These are phyloP conservation scores for Lycaon pictus DNA, from an alignment of 2,113 vertebrate genomes.

Conservation along the genomic window DNA sequence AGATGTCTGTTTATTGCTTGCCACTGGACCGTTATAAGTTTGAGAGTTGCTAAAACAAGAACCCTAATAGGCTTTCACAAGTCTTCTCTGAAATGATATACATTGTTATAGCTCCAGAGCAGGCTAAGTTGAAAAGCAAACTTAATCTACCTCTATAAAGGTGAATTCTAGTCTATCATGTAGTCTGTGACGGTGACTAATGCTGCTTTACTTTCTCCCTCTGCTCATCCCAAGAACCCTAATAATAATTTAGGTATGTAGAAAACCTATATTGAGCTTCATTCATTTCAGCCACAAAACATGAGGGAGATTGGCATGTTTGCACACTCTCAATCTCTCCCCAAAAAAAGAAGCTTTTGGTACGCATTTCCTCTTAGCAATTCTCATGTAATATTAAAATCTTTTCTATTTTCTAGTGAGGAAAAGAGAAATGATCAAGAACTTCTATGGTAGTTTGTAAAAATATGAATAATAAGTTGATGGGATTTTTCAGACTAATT, in stretches of 20 bases:
- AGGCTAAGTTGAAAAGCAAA: slow-evolving; percentile 67
- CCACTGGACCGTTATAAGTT: neutral
- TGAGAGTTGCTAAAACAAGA: slow-evolving; percentile 55
- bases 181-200: slow-evolving; percentile 54
- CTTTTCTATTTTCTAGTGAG: neutral
- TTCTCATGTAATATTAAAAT: neutral
- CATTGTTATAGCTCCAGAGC: slow-evolving; percentile 60
- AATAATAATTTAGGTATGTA: neutral
- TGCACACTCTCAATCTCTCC: neutral
- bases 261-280: neutral
- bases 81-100: slow-evolving; percentile 61
- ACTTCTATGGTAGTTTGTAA: neutral
- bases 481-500: neutral
- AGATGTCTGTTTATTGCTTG: neutral
- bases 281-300: slow-evolving; percentile 3
- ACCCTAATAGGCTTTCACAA: slow-evolving; percentile 62
- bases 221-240: neutral
- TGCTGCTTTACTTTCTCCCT: neutral
- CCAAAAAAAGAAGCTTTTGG: neutral
- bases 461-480: neutral
- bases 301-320: slow-evolving; percentile 59
- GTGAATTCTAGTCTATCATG: slow-evolving; percentile 53
- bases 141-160: slow-evolving; percentile 65
- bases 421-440: neutral
- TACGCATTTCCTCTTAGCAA: neutral